phyloP scores from a whole-genome alignment of 2,113 vertebrate species.

The Choloepus hoffmanni region DNA sequence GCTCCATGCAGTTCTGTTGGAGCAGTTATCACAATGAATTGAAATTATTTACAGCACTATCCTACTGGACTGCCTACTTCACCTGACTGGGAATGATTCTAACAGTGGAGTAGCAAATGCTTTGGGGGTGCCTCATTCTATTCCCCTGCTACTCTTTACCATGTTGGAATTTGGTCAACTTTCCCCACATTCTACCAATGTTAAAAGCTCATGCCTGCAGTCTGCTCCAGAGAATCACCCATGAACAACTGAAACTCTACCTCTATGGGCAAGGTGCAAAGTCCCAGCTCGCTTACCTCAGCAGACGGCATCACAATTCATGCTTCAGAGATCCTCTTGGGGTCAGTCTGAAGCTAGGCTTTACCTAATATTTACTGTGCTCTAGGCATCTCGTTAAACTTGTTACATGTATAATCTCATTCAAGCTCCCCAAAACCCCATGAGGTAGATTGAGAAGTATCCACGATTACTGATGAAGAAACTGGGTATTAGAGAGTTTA shows the following conservation, averaged over 20 bases:
- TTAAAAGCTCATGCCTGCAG: background rate
- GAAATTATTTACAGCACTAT: background rate
- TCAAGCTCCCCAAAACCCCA: background rate
- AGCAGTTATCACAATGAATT: background rate
- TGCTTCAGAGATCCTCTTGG: background rate
- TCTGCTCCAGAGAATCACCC: background rate
- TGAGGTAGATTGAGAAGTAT: background rate
- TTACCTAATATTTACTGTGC: background rate
- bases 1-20: background rate
- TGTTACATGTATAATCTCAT: constrained; percentile 14
- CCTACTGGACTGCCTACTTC: background rate
- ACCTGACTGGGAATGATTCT: background rate
- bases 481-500: background rate
- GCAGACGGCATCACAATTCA: background rate
- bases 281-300: background rate
- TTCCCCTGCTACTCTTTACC: background rate
- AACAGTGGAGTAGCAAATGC: background rate
- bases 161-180: background rate
- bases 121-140: background rate
- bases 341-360: background rate
- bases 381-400: background rate
- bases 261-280: background rate
- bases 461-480: constrained; percentile 3
- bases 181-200: fast-evolving
- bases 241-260: background rate